These are phyloP conservation scores for Chrysotoxum bicinctum DNA, from an alignment of 2,888 invertebrate species.

Conservation along the genomic window DNA sequence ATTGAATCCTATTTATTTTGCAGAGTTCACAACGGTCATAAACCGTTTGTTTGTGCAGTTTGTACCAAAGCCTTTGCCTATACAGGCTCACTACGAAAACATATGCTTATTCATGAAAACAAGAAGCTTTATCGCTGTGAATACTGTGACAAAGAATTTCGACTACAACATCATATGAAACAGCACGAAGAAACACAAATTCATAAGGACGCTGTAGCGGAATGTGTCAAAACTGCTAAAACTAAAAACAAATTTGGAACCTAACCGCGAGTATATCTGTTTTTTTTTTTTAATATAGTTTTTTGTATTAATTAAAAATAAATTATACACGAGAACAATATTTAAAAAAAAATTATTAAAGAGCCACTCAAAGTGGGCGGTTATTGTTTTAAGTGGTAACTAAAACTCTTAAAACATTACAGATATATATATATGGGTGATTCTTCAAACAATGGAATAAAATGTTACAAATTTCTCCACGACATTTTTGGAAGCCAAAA, in stretches of 20 bases:
- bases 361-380: too few relatives aligned
- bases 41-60: slow-evolving; percentile 78
- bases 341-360: too few relatives aligned
- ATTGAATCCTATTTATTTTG: not conserved
- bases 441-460: too few relatives aligned
- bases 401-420: too few relatives aligned
- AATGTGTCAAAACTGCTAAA: not conserved
- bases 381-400: too few relatives aligned
- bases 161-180: slow-evolving; percentile 79
- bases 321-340: too few relatives aligned
- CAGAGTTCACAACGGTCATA: slow-evolving; percentile 78
- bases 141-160: slow-evolving; percentile 79
- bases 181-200: slow-evolving; percentile 79
- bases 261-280: not conserved
- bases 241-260: not conserved
- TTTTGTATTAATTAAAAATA: not conserved
- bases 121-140: slow-evolving; percentile 78
- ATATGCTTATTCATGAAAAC: slow-evolving; percentile 79
- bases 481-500: too few relatives aligned
- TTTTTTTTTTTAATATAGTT: not conserved
- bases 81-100: slow-evolving; percentile 78
- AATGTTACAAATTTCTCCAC: too few relatives aligned
- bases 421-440: too few relatives aligned
- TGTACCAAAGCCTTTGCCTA: slow-evolving; percentile 79
- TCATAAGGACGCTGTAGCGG: slow-evolving; percentile 77